Base-by-base conservation (phyloP, 2,797 vertebrate genomes). In the Rhodeus uyekii region DNA sequence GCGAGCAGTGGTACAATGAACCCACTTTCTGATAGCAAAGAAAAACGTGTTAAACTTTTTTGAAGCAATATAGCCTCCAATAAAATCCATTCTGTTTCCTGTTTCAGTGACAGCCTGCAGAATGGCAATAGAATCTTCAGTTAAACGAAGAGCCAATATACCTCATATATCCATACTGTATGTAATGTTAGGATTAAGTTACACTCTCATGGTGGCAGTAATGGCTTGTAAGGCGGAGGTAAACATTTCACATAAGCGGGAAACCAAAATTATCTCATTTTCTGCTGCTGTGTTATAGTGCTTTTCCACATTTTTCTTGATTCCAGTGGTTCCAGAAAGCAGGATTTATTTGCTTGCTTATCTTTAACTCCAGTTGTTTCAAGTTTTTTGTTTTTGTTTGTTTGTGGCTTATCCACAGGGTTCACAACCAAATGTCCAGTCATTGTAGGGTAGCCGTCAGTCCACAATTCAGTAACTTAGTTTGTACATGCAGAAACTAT, bases 121-220 rank as follows among this genome's bases (percentile, higher is more conserved):
- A 60, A 61, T 48, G 50, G 27, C 36, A 80, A 32, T 42, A 58
- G 27, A 68, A 50, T 19, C n/a, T 27, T 32, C 22, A 80, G 39
- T 61, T 61, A 72, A 71, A 80, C 39, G 55, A 38, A 80, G n/a
- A 71, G 18, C 50, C 27, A 22, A 63, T 63, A 50, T 53, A 73
- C 60, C n/a, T 42, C 67, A 48, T 80, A 69, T 42, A 79, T 68
- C 46, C 77, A 32, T n/a, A 67, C 61, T 64, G 14, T 24, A 63
- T 60, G 27, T 69, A 60, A 71, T 78, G 61, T 53, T 53, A 32
- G 48, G 24, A 80, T 71, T 71, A 58, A 36, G 50, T 29, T 60
- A 46, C 29, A 9, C 27, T 60, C 50, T 46, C 38, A 24, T 71
- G 36, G 29, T 4, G 8, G 13, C 36, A 79, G 19, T 58, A 69